Evolutionary conservation across 2,888 invertebrate genomes (phyloP), one percentile per base, ranked within the genome.

Genomic region (Mythimna vitellina): DNA sequence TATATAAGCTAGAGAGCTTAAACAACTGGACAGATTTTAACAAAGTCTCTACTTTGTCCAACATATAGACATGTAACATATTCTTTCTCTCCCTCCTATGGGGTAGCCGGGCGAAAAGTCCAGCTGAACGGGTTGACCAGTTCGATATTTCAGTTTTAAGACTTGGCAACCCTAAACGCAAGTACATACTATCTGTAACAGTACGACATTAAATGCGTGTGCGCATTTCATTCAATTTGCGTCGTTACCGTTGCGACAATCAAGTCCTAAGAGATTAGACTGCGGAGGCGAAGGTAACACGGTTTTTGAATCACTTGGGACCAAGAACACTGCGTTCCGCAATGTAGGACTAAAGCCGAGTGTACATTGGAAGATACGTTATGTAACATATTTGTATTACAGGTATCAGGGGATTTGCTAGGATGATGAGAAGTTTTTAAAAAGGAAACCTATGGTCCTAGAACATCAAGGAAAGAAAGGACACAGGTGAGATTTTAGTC

Each of bases 211-310:
- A 76, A 80, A 80, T 81, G 84, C 85, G 86, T 81, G 78, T 74
- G 85, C 83, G 86, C 83, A 80, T 84, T 79, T 81, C 73, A 82
- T 84, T 85, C 82, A 85, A 86, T 85, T 82, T 84, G 81, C 80
- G 81, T 83, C 80, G 86, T 74, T 72, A 83, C 81, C 80, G 81
- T 82, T 83, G 74, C 81, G 86, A 87, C 88, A 80, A 85, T 85
- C 79, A 85, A 81, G 81, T 89, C 88, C 88, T 76, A 60, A 61
- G 87, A 86, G 88, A 86, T 87, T 81, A 79, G 71, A 70, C 60
- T 66, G 73, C 73, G 82, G 80, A 8, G 9, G 46, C 6, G 78
- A 70, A 81, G 80, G 80, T 86, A 87, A 87, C 90, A 86, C 87
- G 85, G 88, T 88, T 87, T 80, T 73, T 42, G 56, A 81, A 78